Evolutionary conservation across 2,888 invertebrate genomes (phyloP).

Genomic region (Osmoderma eremita): DNA sequence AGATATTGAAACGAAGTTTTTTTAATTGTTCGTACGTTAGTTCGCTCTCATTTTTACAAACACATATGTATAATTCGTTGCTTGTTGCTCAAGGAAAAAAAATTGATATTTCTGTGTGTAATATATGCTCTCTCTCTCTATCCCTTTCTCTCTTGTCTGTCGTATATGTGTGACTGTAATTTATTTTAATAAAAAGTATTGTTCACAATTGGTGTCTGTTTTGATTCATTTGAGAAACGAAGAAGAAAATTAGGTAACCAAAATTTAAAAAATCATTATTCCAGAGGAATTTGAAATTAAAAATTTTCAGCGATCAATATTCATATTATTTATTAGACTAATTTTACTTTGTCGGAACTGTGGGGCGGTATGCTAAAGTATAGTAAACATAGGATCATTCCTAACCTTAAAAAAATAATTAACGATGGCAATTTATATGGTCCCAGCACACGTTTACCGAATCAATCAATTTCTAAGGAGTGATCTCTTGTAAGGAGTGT

Average conservation of each 20-base stretch:
- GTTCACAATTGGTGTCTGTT: slow-evolving; percentile 51
- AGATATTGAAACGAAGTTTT: slow-evolving; percentile 39
- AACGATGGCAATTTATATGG: no score
- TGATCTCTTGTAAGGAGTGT: no score
- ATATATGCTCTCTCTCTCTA: slow-evolving; percentile 55
- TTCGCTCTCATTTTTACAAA: slow-evolving; percentile 58
- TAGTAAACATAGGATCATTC: no score
- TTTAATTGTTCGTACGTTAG: slow-evolving; percentile 44
- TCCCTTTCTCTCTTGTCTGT: slow-evolving; percentile 54
- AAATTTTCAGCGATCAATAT: no score
- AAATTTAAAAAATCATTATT: not conserved
- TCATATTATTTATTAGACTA: no score
- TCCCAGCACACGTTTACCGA: no score
- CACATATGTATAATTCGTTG: slow-evolving; percentile 59
- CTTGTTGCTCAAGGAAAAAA: slow-evolving; percentile 66
- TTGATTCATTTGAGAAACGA: not conserved
- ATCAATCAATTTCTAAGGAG: no score
- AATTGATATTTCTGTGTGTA: slow-evolving; percentile 61
- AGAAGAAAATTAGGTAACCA: not conserved
- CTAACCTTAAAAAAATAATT: no score
- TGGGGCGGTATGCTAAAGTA: no score
- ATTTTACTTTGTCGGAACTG: no score
- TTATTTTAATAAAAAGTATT: slow-evolving; percentile 66
- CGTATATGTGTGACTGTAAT: slow-evolving; percentile 66
- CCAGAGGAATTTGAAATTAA: no score